Evolutionary conservation across 2,113 vertebrate species (phyloP), one percentile per base, ranked within the genome.

Genomic region (Bubo blakistoni): DNA sequence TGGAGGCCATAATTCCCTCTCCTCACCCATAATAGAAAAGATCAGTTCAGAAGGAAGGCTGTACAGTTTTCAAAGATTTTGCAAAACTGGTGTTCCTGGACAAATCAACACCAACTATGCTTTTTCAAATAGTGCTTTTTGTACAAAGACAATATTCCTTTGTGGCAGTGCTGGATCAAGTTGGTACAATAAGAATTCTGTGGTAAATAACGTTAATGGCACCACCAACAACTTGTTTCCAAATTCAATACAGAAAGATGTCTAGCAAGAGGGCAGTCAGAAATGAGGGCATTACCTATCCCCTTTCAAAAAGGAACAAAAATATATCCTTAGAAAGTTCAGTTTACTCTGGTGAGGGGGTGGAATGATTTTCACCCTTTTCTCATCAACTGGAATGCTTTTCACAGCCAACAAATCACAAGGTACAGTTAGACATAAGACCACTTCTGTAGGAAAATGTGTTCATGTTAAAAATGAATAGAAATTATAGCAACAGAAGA

Each of bases 401-500:
- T 89, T 96, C 91, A 92, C 96, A 96, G 78, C 89, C 94, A 92
- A 92, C 70, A 96, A 97, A 95, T 93, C 95, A 96, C 78, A 95
- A 94, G 84, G 95, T 96, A 70, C 74, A 21, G 89, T 80, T 92
- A 87, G 94, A 89, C 94, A 83, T 87, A 95, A 96, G 94, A 94
- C 92, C 87, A 94, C 90, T 82, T 90, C 89, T 95, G 85, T 78
- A 90, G 90, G 88, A 97, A 96, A 97, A 96, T 94, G 38, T 79
- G 94, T 95, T 97, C 87, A 13, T 86, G 92, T 88, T 97, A 96
- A 96, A 96, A 97, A 97, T 95, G 96, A 97, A 97, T 94, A 90
- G 77, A 97, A 98, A 98, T 97, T 95, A 97, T 89, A 97, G 87
- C 93, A 97, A 97, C 94, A 96, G 83, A 96, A 92, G 71, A 97